Evolutionary conservation across 1,140 invertebrate genomes (phyloP).

Genomic region (Ceratoteleas bidentatus): DNA sequence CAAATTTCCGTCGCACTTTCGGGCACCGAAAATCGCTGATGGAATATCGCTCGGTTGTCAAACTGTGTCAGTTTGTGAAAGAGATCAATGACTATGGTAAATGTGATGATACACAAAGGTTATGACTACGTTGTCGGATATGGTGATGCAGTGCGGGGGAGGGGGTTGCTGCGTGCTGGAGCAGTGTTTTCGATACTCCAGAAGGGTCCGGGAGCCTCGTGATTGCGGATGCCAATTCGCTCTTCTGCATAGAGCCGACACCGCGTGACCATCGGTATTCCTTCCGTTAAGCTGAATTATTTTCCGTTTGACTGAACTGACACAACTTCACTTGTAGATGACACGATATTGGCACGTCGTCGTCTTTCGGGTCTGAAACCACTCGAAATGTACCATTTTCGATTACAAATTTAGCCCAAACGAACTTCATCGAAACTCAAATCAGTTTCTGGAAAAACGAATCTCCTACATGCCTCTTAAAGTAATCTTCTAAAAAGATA

Average conservation of each 20-base stretch:
- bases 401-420: neutral
- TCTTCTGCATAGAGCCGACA: slow-evolving; percentile 90
- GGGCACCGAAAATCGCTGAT: too few relatives aligned
- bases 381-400: neutral
- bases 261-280: slow-evolving; percentile 82
- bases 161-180: slow-evolving; percentile 91
- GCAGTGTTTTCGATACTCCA: slow-evolving; percentile 91
- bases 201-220: slow-evolving; percentile 86
- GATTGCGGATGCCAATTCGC: slow-evolving; percentile 94
- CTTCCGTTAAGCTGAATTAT: slow-evolving; percentile 57
- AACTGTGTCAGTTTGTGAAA: too few relatives aligned
- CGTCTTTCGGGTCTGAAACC: neutral
- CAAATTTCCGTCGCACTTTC: too few relatives aligned
- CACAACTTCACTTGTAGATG: slow-evolving; percentile 47
- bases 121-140: slow-evolving; percentile 80
- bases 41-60: too few relatives aligned
- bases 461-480: too few relatives aligned
- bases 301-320: slow-evolving; percentile 48
- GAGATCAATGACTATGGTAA: neutral
- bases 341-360: slow-evolving; percentile 56
- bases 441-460: too few relatives aligned
- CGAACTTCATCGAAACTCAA: too few relatives aligned
- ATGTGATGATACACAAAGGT: slow-evolving; percentile 68
- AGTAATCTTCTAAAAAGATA: too few relatives aligned
- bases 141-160: slow-evolving; percentile 81